Evolutionary conservation across 2,113 vertebrate genomes (phyloP).

Genomic region (Actinemys pallida): DNA sequence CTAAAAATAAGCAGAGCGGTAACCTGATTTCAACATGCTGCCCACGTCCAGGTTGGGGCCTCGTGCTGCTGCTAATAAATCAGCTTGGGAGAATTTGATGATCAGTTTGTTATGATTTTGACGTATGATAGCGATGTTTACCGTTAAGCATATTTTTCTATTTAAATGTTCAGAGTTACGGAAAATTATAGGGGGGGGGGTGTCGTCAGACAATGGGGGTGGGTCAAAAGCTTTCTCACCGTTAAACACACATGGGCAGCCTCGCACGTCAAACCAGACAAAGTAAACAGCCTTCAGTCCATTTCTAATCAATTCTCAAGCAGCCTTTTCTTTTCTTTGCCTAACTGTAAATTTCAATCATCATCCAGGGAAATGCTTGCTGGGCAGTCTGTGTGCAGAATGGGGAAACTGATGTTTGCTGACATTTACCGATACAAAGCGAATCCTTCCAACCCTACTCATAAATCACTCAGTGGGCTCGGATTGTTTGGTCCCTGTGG

Average conservation of each 20-base stretch:
- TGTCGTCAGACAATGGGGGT: too few species aligned
- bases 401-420: not conserved
- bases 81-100: not conserved
- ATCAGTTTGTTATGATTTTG: not conserved
- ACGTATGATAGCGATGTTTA: not conserved
- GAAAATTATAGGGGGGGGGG: not conserved
- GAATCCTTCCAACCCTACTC: not conserved
- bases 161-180: not conserved
- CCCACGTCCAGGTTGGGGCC: not conserved
- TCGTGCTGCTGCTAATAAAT: not conserved
- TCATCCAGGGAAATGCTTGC: not conserved
- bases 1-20: not conserved
- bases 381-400: not conserved
- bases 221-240: not conserved
- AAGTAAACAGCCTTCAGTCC: not conserved
- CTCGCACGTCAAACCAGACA: not conserved
- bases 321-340: not conserved
- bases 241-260: not conserved
- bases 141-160: not conserved
- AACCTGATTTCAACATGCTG: not conserved
- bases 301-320: not conserved
- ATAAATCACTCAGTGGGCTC: not conserved
- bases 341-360: not conserved
- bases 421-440: not conserved
- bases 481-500: not conserved